A percentile compares a stretch with the other conserved stretches of the same genome.
These are phyloP conservation scores for Andrena minutula DNA, from an alignment of 2,888 invertebrate species.

Conservation along the genomic window DNA sequence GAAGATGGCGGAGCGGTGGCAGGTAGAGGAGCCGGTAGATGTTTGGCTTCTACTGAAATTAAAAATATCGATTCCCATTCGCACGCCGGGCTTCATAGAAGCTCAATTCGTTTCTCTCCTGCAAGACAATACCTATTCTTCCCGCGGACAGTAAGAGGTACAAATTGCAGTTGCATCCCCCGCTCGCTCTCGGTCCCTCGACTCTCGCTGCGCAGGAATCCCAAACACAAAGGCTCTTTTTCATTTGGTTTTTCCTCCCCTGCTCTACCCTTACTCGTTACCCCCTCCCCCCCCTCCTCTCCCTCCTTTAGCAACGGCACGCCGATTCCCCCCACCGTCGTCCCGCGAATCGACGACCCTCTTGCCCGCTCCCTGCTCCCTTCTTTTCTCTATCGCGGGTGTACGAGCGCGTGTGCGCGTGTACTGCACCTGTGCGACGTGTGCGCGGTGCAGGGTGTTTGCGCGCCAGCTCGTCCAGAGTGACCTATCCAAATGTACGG, in stretches of 20 bases:
- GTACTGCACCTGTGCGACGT: not conserved
- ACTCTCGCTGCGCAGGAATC: conserved; percentile 76
- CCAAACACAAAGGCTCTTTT: conserved; percentile 84
- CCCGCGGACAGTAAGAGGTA: conserved; percentile 84
- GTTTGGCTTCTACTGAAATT: conserved; percentile 85
- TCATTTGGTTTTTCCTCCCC: conserved; percentile 83
- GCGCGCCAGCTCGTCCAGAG: conserved; percentile 47
- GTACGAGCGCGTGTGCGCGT: not conserved
- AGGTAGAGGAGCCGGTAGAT: conserved; percentile 75
- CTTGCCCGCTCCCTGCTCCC: conserved; percentile 30
- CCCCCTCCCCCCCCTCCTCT: conserved; percentile 41
- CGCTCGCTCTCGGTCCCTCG: conserved; percentile 63
- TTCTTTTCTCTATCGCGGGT: conserved; percentile 11
- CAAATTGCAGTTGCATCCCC: conserved; percentile 83
- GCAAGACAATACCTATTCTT: conserved; percentile 85
- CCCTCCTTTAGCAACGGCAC: conserved; percentile 15
- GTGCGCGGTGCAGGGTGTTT: not conserved
- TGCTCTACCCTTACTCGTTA: conserved; percentile 52
- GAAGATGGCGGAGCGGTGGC: conserved; percentile 18
- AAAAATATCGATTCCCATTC: conserved; percentile 85
- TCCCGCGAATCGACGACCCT: conserved; percentile 63
- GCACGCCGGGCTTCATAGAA: conserved; percentile 82
- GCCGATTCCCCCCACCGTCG: conserved; percentile 47
- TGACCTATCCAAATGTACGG: conserved; percentile 70
- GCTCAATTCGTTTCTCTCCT: conserved; percentile 84